Conservation (phyloP, 2,888 invertebrate genomes). For the Chironomus tentans region DNA sequence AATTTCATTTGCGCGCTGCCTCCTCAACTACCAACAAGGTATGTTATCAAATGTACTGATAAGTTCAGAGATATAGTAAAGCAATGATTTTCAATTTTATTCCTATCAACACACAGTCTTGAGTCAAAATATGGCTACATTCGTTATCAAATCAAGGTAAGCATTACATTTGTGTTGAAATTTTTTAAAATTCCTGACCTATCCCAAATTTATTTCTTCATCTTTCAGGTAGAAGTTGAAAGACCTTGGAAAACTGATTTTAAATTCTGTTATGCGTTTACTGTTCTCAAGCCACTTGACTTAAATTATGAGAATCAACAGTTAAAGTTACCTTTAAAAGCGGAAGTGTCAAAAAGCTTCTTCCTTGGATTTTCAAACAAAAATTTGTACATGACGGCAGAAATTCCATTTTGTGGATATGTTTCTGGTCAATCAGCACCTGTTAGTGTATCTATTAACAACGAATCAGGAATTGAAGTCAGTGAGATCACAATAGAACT, state of each 20-base stretch:
- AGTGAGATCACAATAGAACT: not conserved
- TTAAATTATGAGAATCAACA: conserved; percentile 47
- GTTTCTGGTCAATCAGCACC: conserved; percentile 5
- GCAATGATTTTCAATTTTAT: not conserved
- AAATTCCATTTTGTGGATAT: conserved; percentile 10
- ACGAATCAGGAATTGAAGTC: conserved; percentile 2
- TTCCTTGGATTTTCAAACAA: not conserved
- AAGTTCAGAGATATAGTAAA: not conserved
- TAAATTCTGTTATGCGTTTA: conserved; percentile 57
- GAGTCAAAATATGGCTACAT: conserved; percentile 45
- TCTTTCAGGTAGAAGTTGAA: conserved; percentile 44
- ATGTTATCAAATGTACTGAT: not conserved
- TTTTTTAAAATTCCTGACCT: not conserved
- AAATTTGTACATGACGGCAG: not conserved
- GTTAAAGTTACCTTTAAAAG: not conserved
- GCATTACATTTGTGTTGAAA: not conserved
- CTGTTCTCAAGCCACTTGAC: conserved; percentile 67
- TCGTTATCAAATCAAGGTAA: conserved; percentile 47
- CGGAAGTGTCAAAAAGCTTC: conserved; percentile 8
- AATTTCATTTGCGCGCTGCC: conserved; percentile 46
- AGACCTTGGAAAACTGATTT: conserved; percentile 49
- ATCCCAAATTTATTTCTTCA: not conserved
- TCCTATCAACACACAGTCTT: conserved; percentile 34
- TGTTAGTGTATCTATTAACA: not conserved
- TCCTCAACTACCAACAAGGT: conserved; percentile 42